Percentiles rank a stretch among this genome's conserved stretches.
Evolutionary conservation across 2,113 vertebrate genomes (phyloP).

Genomic region (Peucedramus taeniatus): DNA sequence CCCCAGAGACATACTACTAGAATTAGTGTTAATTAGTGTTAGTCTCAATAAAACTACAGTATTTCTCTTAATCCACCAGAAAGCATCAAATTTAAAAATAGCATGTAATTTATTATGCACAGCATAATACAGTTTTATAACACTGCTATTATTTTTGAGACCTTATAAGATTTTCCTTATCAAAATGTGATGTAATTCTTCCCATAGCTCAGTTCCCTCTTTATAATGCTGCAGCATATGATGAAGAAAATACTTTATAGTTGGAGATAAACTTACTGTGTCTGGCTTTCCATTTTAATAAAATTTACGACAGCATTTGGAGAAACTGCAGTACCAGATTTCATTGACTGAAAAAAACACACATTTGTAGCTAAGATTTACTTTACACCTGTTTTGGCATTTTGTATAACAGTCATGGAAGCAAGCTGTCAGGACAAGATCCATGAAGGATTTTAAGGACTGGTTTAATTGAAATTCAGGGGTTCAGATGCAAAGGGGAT

Average conservation of each 20-base stretch:
- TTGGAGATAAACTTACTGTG: constrained; percentile 2
- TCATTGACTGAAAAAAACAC: neutral
- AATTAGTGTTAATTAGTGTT: neutral
- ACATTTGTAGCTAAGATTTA: neutral
- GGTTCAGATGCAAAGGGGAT: neutral
- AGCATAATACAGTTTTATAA: neutral
- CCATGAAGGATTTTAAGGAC: neutral
- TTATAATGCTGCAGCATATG: neutral
- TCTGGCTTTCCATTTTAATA: neutral
- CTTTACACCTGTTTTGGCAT: neutral
- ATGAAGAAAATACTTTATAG: neutral
- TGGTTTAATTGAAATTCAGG: neutral
- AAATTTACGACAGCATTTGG: neutral
- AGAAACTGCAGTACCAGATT: neutral
- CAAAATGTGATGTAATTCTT: constrained; percentile 4
- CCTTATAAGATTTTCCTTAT: constrained; percentile 27
- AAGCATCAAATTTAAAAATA: constrained; percentile 17
- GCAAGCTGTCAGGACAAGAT: neutral
- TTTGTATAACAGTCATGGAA: neutral
- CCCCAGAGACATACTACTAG: neutral
- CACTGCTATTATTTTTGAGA: constrained; percentile 24
- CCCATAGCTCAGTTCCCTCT: neutral
- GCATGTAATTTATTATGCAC: neutral
- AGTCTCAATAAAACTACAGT: neutral
- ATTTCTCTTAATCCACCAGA: neutral